These are phyloP conservation scores for Acutogordius australiensis DNA, from an alignment of 2,888 invertebrate genomes.

Conservation along the genomic window DNA sequence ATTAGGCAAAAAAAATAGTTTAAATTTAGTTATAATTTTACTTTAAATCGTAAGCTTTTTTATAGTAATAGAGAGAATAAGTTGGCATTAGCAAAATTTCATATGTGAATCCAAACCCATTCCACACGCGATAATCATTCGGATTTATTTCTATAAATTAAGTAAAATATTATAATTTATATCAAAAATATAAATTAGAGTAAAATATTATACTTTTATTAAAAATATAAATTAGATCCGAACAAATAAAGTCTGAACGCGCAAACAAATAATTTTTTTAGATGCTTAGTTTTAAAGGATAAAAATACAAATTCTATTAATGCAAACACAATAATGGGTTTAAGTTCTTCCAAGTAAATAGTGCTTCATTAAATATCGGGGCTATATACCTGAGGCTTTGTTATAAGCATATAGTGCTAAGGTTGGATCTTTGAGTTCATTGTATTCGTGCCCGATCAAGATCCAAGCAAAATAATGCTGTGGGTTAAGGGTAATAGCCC, in stretches of 20 bases:
- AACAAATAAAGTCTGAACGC: no score
- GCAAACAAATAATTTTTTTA: no score
- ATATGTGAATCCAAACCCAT: conserved; percentile 88
- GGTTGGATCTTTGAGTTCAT: conserved; percentile 89
- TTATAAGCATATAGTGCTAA: conserved; percentile 93
- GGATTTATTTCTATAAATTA: conserved; percentile 48
- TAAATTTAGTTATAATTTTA: no score
- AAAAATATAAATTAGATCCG: no score
- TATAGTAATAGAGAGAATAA: conserved; percentile 81
- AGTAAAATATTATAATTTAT: background rate
- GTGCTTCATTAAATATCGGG: background rate
- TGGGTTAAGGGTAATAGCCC: conserved; percentile 68
- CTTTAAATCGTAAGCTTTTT: conserved; percentile 32
- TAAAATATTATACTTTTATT: no score
- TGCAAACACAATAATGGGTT: conserved; percentile 10
- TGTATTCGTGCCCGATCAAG: conserved; percentile 87
- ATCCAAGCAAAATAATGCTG: conserved; percentile 86
- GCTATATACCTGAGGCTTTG: conserved; percentile 54
- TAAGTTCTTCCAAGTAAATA: background rate
- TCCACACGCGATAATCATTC: conserved; percentile 86
- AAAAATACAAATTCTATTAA: no score
- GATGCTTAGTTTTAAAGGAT: background rate
- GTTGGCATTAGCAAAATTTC: conserved; percentile 83
- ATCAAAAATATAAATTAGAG: no score
- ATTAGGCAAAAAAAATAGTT: no score